Base-by-base conservation (phyloP, 2,113 vertebrate genomes). In the Trogon surrucura region DNA sequence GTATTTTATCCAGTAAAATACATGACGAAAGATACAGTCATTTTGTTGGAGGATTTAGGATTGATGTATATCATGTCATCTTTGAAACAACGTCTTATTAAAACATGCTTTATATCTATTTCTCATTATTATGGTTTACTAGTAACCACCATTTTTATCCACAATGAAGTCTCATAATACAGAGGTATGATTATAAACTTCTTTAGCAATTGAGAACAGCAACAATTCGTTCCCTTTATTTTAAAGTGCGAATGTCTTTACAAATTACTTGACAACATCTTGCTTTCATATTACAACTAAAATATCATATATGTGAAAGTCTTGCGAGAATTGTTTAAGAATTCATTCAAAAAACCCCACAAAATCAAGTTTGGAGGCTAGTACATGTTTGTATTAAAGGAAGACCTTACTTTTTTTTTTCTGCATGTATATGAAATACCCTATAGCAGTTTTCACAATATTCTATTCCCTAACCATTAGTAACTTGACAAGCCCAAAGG, bases 361-460 rank as follows among this genome's bases (percentile, higher is more conserved):
- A 75, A 58, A 80, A 61, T 2, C 0, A 17, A 72, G 14, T 82
- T 89, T 81, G 58, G 64, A 81, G 44, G 29, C n/a, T 69, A 62
- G 19, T n/a, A 61, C 10, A 22, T 0, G 0, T 34, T 70, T 51
- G 7, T 6, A 54, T 91, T 44, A 81, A 73, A 80, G 0, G 1
- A 60, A 75, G 51, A 38, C 27, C 6, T 70, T 51, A 11, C 4
- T 9, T 78, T 67, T 54, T 67, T 54, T 61, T 41, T 36, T 45
- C 23, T 81, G 32, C 17, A 18, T 21, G 10, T 11, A 7, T 84
- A 56, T 82, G 90, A 75, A 95, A 91, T 7, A 71, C 27, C 53
- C 66, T 65, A 17, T 5, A 53, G 57, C 22, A 72, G 47, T 65
- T 81, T 75, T 45, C 26, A 75, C 22, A 13, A 30, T 41, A 41